These are phyloP conservation scores for Propithecus deckenii DNA, from an alignment of 2,797 vertebrate species.

Conservation along the genomic window DNA sequence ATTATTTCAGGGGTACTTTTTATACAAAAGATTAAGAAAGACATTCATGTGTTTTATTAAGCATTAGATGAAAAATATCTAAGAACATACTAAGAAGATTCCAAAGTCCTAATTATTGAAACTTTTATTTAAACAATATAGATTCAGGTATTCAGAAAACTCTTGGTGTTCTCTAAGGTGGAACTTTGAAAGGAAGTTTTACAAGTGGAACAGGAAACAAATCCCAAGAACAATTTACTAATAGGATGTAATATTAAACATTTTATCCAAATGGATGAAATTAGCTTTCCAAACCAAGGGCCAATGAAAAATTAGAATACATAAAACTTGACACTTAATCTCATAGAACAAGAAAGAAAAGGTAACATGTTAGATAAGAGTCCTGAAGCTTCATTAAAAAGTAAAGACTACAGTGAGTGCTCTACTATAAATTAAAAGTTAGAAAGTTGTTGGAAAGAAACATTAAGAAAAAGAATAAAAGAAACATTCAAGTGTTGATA, in stretches of 20 bases:
- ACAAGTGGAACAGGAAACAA: background rate
- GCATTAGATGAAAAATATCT: background rate
- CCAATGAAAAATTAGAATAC: background rate
- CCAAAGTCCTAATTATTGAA: background rate
- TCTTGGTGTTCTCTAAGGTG: background rate
- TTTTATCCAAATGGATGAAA: background rate
- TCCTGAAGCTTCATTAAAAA: background rate
- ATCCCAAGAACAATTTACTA: background rate
- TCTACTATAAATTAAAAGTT: background rate
- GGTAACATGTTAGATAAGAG: background rate
- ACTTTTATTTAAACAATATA: background rate
- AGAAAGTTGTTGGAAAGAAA: background rate
- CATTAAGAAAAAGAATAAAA: background rate
- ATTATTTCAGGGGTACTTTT: background rate
- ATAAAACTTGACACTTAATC: background rate
- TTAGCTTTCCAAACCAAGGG: background rate
- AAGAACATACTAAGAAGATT: background rate
- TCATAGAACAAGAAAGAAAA: conserved; percentile 21
- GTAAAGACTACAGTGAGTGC: background rate
- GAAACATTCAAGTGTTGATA: background rate
- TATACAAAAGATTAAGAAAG: background rate
- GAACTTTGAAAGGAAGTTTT: background rate
- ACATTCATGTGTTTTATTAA: background rate
- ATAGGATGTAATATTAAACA: background rate
- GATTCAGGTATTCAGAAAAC: background rate